phyloP scores from a whole-genome alignment of 2,888 invertebrate genomes.

The Diplazon laetatorius region DNA sequence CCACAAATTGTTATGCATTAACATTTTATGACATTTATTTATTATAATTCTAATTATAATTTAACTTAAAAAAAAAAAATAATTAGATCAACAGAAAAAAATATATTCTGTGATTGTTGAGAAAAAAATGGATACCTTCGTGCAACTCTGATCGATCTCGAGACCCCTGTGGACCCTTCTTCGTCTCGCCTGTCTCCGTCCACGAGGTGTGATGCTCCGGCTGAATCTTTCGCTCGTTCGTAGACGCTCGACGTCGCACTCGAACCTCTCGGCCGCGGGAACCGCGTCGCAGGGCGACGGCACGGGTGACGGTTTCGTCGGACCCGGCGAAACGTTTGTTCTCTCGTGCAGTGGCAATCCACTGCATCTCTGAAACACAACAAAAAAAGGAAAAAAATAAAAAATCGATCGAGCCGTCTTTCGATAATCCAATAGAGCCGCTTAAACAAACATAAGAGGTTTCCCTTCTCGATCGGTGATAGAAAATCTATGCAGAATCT shows the following conservation, averaged over 20 bases:
- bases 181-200: slow-evolving; percentile 82
- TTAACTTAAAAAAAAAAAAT: too few relatives aligned
- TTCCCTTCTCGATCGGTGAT: too few relatives aligned
- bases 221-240: slow-evolving; percentile 87
- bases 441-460: too few relatives aligned
- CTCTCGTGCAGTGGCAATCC: slow-evolving; percentile 79
- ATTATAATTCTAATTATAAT: too few relatives aligned
- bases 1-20: too few relatives aligned
- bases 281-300: slow-evolving; percentile 77
- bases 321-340: slow-evolving; percentile 79
- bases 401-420: too few relatives aligned
- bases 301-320: slow-evolving; percentile 75
- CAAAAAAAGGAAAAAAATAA: too few relatives aligned
- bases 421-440: too few relatives aligned
- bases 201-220: slow-evolving; percentile 85
- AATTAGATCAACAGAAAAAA: too few relatives aligned
- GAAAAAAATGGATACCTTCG: slow-evolving; percentile 72
- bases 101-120: too few relatives aligned
- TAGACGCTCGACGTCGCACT: slow-evolving; percentile 86
- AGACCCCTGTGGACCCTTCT: slow-evolving; percentile 73
- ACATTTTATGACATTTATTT: too few relatives aligned
- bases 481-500: too few relatives aligned
- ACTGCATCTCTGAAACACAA: slow-evolving; percentile 75
- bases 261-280: slow-evolving; percentile 79
- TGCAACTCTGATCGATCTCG: slow-evolving; percentile 74